phyloP scores from a whole-genome alignment of 1,140 invertebrate species.

The Globodera rostochiensis region DNA sequence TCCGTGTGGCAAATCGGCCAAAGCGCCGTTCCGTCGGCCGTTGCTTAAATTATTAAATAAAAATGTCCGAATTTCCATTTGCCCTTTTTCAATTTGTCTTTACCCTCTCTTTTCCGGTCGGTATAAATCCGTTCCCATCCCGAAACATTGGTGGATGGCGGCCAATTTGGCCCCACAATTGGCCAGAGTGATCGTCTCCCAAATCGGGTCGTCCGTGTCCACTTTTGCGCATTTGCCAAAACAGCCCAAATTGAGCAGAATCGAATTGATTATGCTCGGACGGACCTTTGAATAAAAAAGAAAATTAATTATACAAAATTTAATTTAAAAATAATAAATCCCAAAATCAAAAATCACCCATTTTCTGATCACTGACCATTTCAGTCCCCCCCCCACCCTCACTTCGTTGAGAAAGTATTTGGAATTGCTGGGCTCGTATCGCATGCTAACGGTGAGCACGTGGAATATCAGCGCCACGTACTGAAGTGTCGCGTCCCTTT shows the following conservation, averaged over 20 bases:
- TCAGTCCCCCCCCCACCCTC: slow-evolving; percentile 48
- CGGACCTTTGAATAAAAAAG: slow-evolving; percentile 42
- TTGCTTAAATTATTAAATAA: neutral
- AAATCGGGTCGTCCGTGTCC: slow-evolving; percentile 43
- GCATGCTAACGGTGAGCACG: slow-evolving; percentile 92
- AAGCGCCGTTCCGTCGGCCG: slow-evolving; percentile 8
- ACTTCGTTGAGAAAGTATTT: slow-evolving; percentile 96
- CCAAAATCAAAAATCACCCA: too few species aligned
- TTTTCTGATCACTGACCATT: too few species aligned
- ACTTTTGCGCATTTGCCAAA: slow-evolving; percentile 48
- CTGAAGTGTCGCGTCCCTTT: slow-evolving; percentile 51
- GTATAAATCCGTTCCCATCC: slow-evolving; percentile 83
- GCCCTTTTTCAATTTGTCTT: neutral
- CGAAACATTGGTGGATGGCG: slow-evolving; percentile 87
- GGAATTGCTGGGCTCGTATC: slow-evolving; percentile 97
- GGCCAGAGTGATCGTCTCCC: slow-evolving; percentile 41
- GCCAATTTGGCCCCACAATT: slow-evolving; percentile 76
- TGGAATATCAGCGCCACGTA: slow-evolving; percentile 85
- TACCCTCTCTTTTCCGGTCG: slow-evolving; percentile 26
- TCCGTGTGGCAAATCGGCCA: slow-evolving; percentile 30
- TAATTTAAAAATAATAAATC: neutral
- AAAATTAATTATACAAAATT: slow-evolving; percentile 5
- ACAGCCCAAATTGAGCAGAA: slow-evolving; percentile 51
- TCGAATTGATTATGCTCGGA: slow-evolving; percentile 54
- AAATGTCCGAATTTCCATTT: neutral